Percentiles rank a stretch among this genome's conserved stretches.
Conservation (phyloP, 2,888 invertebrate species). For the Plebejus argus region DNA sequence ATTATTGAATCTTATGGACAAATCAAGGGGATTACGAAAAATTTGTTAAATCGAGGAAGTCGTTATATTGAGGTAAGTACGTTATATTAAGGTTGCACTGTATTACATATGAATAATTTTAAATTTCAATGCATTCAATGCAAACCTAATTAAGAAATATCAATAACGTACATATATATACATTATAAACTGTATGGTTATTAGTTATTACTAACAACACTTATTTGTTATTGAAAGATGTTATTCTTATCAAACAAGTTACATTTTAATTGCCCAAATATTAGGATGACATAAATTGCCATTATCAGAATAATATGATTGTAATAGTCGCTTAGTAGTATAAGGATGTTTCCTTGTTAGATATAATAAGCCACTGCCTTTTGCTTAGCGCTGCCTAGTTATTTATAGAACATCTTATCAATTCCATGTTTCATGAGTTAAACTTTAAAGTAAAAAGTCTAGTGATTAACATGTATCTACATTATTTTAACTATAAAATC, state of each 20-base stretch:
- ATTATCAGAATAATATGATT: constrained; percentile 7
- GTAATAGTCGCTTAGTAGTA: not conserved
- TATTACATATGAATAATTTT: constrained; percentile 9
- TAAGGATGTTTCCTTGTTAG: not conserved
- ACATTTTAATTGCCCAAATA: constrained; percentile 17
- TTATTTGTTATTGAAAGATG: not conserved
- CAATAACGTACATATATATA: constrained; percentile 4
- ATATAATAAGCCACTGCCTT: not conserved
- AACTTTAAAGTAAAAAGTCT: not conserved
- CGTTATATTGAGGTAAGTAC: too few relatives aligned
- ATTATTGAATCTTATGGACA: too few relatives aligned
- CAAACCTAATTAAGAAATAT: not conserved
- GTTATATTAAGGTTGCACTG: too few relatives aligned
- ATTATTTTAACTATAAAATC: not conserved
- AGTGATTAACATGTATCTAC: not conserved
- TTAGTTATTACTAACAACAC: not conserved
- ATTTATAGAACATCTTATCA: not conserved
- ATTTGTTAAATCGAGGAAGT: too few relatives aligned
- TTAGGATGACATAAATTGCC: constrained; percentile 24
- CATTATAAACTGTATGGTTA: not conserved
- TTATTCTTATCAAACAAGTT: constrained; percentile 19
- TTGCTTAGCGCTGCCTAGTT: not conserved
- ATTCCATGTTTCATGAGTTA: not conserved
- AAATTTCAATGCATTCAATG: not conserved
- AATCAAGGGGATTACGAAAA: too few relatives aligned